These are phyloP conservation scores for Percopsis omiscomaycus DNA, from an alignment of 2,797 vertebrate species.

Conservation along the genomic window DNA sequence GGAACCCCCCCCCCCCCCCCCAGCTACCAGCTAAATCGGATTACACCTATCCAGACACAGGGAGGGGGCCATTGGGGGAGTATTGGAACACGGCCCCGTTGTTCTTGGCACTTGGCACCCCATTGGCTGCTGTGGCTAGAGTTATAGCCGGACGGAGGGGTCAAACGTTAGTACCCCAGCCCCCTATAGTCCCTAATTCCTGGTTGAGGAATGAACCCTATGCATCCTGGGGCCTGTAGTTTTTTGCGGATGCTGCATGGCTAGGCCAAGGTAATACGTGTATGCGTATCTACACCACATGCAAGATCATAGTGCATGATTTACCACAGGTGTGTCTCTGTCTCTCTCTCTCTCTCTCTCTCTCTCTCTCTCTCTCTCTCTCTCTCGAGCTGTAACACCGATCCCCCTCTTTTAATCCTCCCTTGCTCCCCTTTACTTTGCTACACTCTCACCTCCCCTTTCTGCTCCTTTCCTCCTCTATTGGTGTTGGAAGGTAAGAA, in stretches of 20 bases:
- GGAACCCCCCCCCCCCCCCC: background rate
- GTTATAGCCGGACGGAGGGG: conserved; percentile 20
- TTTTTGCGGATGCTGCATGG: conserved; percentile 72
- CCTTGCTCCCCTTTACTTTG: conserved; percentile 7
- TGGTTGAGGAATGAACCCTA: conserved; percentile 49
- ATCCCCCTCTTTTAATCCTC: conserved; percentile 63
- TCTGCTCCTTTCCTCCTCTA: conserved; percentile 22
- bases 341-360: conserved; percentile 54
- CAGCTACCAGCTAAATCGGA: conserved; percentile 17
- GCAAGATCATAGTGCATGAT: conserved; percentile 68
- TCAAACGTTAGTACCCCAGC: conserved; percentile 17
- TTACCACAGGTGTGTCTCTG: conserved; percentile 64
- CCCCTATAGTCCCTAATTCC: conserved; percentile 11
- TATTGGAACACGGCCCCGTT: conserved; percentile 44
- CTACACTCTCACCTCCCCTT: background rate
- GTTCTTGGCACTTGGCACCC: conserved; percentile 21
- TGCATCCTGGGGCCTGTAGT: conserved; percentile 50
- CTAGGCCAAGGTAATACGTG: conserved; percentile 53
- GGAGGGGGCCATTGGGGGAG: conserved; percentile 42
- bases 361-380: conserved; percentile 32
- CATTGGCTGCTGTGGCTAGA: conserved; percentile 33
- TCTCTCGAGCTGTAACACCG: conserved; percentile 64
- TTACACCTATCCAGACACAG: conserved; percentile 16
- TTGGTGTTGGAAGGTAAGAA: conserved; percentile 81
- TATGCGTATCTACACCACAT: conserved; percentile 45